Evolutionary conservation across 2,113 vertebrate species (phyloP).

Genomic region (Tyto alba): DNA sequence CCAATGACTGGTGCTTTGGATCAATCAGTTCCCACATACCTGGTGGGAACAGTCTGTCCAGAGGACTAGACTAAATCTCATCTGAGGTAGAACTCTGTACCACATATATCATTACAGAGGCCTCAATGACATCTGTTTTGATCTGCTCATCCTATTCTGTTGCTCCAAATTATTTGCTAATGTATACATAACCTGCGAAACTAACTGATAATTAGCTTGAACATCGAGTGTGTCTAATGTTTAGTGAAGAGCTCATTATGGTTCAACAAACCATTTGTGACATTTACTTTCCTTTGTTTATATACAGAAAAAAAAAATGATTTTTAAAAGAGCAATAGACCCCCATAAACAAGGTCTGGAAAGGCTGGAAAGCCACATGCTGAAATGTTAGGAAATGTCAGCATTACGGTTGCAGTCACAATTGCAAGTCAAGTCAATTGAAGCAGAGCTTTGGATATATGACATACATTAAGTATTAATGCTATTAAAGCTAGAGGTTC

Average conservation of each 20-base stretch:
- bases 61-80: neutral
- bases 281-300: constrained; percentile 41
- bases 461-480: neutral
- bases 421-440: neutral
- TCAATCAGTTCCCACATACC: neutral
- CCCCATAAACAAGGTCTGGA: neutral
- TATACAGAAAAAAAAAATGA: neutral
- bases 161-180: neutral
- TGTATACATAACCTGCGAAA: neutral
- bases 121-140: neutral
- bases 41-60: neutral
- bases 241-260: neutral
- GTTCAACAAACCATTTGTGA: constrained; percentile 13
- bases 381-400: neutral
- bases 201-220: neutral
- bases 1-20: neutral
- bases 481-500: neutral
- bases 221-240: neutral
- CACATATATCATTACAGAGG: neutral
- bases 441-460: neutral
- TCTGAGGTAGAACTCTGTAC: neutral
- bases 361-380: neutral
- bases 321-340: neutral
- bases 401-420: neutral
- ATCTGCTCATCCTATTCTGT: neutral